Evolutionary conservation across 1,140 invertebrate species (phyloP).

Genomic region (roundworm (Caenorhabditis elegans)): WBcel235 BX284605.5:6958001-6958500

Average conservation of each 20-base stretch:
- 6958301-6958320: conserved; percentile 56
- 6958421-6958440: conserved; percentile 1
- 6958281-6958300: conserved; percentile 61
- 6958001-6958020: no score
- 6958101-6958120: no score
- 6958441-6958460: conserved; percentile 1
- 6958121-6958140: no score
- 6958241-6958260: conserved; percentile 57
- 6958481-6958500: background rate
- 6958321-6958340: conserved; percentile 49
- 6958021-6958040: no score
- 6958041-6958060: no score
- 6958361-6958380: no score
- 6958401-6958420: background rate
- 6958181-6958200: background rate
- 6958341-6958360: background rate
- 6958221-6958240: no score
- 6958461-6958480: background rate
- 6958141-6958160: no score
- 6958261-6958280: conserved; percentile 42
- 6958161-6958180: no score
- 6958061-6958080: no score
- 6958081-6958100: no score
- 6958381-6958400: conserved; percentile 29
- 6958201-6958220: no score